Evolutionary conservation across 53 echinoderm and acorn worm species (phyloP).

Genomic region (Apostichopus leukothele): DNA sequence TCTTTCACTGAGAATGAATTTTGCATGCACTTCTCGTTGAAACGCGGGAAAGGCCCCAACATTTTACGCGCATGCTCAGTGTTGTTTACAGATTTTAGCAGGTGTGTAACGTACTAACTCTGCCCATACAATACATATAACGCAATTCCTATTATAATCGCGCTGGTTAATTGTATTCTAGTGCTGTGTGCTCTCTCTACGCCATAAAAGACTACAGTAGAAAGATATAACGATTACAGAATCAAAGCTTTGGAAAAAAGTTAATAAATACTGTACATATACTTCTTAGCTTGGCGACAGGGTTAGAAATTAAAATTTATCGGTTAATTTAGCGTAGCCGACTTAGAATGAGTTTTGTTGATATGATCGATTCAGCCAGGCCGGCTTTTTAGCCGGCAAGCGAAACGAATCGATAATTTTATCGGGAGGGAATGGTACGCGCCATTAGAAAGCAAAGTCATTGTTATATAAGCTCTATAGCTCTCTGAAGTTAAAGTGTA

Average conservation of each 20-base stretch:
- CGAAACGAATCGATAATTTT: slow-evolving; percentile 1
- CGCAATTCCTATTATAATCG: slow-evolving; percentile 1
- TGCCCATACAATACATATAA: slow-evolving; percentile 10
- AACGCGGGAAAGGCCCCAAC: not conserved
- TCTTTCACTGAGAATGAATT: not conserved
- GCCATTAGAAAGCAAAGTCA: not conserved
- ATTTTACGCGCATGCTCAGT: slow-evolving; percentile 12
- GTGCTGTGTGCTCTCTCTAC: not conserved
- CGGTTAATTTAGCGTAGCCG: slow-evolving; percentile 26
- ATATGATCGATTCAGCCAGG: slow-evolving; percentile 2
- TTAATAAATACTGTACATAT: slow-evolving; percentile 18
- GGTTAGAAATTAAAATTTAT: slow-evolving; percentile 20
- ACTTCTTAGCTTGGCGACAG: slow-evolving; percentile 20
- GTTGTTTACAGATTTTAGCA: slow-evolving; percentile 19
- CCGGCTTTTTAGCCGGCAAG: not conserved
- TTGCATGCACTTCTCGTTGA: slow-evolving; percentile 24
- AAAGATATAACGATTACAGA: not conserved
- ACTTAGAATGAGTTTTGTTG: slow-evolving; percentile 7
- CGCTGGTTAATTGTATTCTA: slow-evolving; percentile 23
- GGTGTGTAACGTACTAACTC: slow-evolving; percentile 16
- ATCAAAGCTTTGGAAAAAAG: not conserved
- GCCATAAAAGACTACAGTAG: not conserved
- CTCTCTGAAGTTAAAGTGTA: not conserved
- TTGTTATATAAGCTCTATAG: not conserved
- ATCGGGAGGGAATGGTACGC: not conserved